A percentile compares a stretch with the other conserved stretches of the same genome.
These are phyloP conservation scores for Mimas tiliae DNA, from an alignment of 2,888 invertebrate genomes.

Conservation along the genomic window DNA sequence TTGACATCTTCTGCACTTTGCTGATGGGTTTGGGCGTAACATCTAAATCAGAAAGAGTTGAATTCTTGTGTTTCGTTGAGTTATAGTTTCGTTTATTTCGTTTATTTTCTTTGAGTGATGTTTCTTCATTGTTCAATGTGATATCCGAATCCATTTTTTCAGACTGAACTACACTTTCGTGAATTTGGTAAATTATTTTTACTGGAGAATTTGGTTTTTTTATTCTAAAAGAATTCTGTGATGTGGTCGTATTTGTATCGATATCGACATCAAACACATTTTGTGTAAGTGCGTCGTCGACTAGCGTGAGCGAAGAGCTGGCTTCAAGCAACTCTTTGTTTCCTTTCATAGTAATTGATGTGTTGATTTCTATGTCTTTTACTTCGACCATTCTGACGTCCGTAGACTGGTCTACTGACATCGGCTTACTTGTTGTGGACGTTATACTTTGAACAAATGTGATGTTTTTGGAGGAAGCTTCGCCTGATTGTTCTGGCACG, in stretches of 20 bases:
- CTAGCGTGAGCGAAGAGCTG: constrained; percentile 66
- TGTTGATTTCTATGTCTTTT: constrained; percentile 61
- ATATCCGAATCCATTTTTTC: constrained; percentile 44
- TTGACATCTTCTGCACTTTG: constrained; percentile 64
- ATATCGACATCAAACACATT: constrained; percentile 39
- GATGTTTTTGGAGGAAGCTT: constrained; percentile 34
- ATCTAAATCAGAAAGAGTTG: constrained; percentile 39
- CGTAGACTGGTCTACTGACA: constrained; percentile 48
- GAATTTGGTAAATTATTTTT: constrained; percentile 47
- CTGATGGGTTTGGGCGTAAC: constrained; percentile 63
- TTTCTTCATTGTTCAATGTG: constrained; percentile 43
- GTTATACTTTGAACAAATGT: constrained; percentile 34
- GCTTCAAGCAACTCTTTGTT: constrained; percentile 61
- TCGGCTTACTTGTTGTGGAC: constrained; percentile 43
- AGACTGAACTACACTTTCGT: constrained; percentile 31
- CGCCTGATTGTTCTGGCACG: constrained; percentile 37
- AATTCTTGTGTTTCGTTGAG: constrained; percentile 42
- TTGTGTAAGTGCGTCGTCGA: constrained; percentile 55
- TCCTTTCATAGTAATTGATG: constrained; percentile 66
- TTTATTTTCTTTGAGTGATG: constrained; percentile 36
- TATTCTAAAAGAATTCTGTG: constrained; percentile 20
- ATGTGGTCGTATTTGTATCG: constrained; percentile 26
- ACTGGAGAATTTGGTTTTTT: constrained; percentile 40
- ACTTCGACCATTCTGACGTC: constrained; percentile 41
- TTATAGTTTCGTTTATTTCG: constrained; percentile 60